Percentiles rank a stretch among this genome's conserved stretches.
phyloP scores from a whole-genome alignment of 2,888 invertebrate species.

The Sarcophaga rosellei region DNA sequence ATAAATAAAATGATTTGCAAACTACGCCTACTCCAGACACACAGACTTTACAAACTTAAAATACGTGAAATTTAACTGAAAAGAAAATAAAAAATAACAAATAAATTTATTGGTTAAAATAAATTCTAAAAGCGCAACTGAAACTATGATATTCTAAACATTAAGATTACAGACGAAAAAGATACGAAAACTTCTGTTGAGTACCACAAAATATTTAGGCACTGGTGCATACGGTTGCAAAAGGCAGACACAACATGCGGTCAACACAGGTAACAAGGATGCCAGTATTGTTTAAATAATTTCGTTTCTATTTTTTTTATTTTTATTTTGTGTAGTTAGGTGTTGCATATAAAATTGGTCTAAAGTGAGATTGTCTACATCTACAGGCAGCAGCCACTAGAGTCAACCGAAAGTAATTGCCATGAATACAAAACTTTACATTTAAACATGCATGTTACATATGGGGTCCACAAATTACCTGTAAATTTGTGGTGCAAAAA shows the following conservation, averaged over 20 bases:
- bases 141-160: slow-evolving; percentile 36
- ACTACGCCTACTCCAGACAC: slow-evolving; percentile 61
- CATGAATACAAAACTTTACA: slow-evolving; percentile 20
- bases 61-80: slow-evolving; percentile 56
- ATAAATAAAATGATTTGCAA: slow-evolving; percentile 64
- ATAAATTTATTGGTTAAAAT: slow-evolving; percentile 63
- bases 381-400: slow-evolving; percentile 12
- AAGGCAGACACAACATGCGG: slow-evolving; percentile 60
- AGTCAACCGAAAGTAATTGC: slow-evolving; percentile 46
- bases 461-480: slow-evolving; percentile 46
- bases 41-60: slow-evolving; percentile 32
- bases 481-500: slow-evolving; percentile 23
- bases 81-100: slow-evolving; percentile 18
- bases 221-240: slow-evolving; percentile 34
- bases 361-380: slow-evolving; percentile 27
- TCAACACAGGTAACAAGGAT: slow-evolving; percentile 54
- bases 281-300: slow-evolving; percentile 24
- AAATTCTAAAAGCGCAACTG: slow-evolving; percentile 60
- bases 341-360: slow-evolving; percentile 36
- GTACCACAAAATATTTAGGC: slow-evolving; percentile 50
- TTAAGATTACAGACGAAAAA: slow-evolving; percentile 24
- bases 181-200: slow-evolving; percentile 55
- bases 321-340: not conserved
- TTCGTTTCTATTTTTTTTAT: not conserved
- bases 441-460: slow-evolving; percentile 17